Evolutionary conservation across 2,888 invertebrate species (phyloP).

Genomic region (Tortrix viridana): DNA sequence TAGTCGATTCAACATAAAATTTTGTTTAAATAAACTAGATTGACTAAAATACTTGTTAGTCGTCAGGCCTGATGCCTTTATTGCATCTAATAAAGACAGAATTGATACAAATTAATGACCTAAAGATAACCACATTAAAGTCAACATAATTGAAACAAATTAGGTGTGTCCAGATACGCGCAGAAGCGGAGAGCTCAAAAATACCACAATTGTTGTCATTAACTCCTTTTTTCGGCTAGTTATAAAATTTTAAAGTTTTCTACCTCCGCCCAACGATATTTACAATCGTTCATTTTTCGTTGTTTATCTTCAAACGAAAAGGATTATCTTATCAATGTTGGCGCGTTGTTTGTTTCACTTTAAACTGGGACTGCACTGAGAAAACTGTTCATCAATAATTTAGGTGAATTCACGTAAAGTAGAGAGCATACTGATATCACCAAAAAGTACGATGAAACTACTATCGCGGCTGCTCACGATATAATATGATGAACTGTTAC

Average conservation of each 20-base stretch:
- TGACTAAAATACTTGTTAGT: too few relatives aligned
- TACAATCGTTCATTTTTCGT: slow-evolving; percentile 2
- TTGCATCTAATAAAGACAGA: not conserved
- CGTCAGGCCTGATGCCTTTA: too few relatives aligned
- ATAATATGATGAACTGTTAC: too few relatives aligned
- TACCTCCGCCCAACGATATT: not conserved
- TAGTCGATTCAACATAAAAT: too few relatives aligned
- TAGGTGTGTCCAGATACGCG: slow-evolving; percentile 3
- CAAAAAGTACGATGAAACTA: too few relatives aligned
- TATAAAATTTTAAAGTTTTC: slow-evolving; percentile 23
- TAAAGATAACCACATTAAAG: not conserved
- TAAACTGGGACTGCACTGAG: slow-evolving; percentile 9
- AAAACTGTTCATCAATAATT: too few relatives aligned
- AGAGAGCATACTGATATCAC: too few relatives aligned
- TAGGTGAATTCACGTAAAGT: too few relatives aligned
- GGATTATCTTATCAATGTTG: slow-evolving; percentile 16
- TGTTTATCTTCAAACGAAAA: slow-evolving; percentile 6
- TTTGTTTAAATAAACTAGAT: too few relatives aligned
- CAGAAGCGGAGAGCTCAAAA: slow-evolving; percentile 1
- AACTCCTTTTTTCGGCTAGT: not conserved
- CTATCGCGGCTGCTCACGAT: too few relatives aligned
- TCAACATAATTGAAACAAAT: not conserved
- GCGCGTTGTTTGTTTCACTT: slow-evolving; percentile 12
- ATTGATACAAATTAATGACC: not conserved
- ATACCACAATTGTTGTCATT: not conserved